A percentile compares a stretch with the other conserved stretches of the same genome.
These are phyloP conservation scores for Ips typographus DNA, from an alignment of 1,140 invertebrate species.

Conservation along the genomic window DNA sequence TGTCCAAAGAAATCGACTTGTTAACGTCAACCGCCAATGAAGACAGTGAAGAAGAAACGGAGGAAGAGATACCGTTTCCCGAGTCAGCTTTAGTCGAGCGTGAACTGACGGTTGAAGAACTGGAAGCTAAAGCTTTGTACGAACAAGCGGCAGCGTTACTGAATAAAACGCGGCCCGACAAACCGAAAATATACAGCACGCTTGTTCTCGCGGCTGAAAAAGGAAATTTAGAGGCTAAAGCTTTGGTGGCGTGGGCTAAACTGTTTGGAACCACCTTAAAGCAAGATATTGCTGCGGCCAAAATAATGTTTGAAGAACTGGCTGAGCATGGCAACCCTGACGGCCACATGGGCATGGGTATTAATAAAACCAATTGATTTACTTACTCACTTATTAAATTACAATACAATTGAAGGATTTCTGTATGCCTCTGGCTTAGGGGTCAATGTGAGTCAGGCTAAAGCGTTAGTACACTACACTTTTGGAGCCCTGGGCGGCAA, in stretches of 20 bases:
- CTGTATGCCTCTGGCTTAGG: constrained; percentile 85
- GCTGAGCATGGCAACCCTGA: constrained; percentile 77
- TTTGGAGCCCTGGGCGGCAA: constrained; percentile 88
- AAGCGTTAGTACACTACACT: constrained; percentile 89
- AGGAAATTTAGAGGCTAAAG: constrained; percentile 77
- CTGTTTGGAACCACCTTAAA: constrained; percentile 76
- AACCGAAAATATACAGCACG: constrained; percentile 64
- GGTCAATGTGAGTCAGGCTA: constrained; percentile 83
- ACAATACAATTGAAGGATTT: constrained; percentile 65
- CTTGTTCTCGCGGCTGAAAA: constrained; percentile 73
- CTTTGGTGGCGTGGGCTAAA: constrained; percentile 82
- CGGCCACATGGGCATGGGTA: constrained; percentile 74
- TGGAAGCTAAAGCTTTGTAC: constrained; percentile 69
- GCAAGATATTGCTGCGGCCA: constrained; percentile 76
- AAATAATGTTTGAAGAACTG: constrained; percentile 76
- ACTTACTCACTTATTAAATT: not conserved
- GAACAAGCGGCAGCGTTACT: constrained; percentile 65
- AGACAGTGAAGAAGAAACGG: constrained; percentile 46
- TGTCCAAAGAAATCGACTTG: constrained; percentile 38
- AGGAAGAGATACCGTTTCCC: constrained; percentile 54
- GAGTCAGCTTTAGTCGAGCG: constrained; percentile 50
- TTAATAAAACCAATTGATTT: too few relatives aligned
- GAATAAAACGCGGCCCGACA: constrained; percentile 67
- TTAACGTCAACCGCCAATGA: constrained; percentile 14
- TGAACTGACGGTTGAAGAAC: constrained; percentile 60